Conservation (phyloP, 2,888 invertebrate genomes). For the Neria commutata region DNA sequence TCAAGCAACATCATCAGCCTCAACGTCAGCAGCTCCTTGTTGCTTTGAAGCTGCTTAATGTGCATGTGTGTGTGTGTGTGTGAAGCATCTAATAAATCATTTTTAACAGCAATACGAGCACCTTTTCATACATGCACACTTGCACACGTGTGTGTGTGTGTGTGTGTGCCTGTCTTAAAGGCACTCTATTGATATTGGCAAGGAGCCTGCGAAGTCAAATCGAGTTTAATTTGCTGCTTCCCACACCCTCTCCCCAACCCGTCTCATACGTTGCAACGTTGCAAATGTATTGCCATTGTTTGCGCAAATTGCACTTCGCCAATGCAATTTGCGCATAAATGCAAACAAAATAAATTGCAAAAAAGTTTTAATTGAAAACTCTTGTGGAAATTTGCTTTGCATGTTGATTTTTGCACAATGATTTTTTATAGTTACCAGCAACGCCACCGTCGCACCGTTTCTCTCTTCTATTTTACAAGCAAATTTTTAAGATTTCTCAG, state of each 20-base stretch:
- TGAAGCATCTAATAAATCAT: constrained; percentile 49
- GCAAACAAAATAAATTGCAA: too few relatives aligned
- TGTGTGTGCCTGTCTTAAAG: background rate
- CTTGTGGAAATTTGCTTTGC: too few relatives aligned
- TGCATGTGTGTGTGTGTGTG: constrained; percentile 23
- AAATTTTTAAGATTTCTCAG: too few relatives aligned
- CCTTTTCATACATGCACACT: constrained; percentile 37
- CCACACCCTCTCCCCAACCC: too few relatives aligned
- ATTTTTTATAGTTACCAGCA: too few relatives aligned
- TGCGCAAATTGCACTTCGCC: background rate
- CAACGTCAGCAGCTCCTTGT: background rate
- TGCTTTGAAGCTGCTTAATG: background rate
- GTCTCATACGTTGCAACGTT: too few relatives aligned
- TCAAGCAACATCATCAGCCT: background rate
- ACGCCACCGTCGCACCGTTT: too few relatives aligned
- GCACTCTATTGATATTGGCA: too few relatives aligned
- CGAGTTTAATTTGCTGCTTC: background rate
- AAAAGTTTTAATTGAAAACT: too few relatives aligned
- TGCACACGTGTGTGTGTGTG: background rate
- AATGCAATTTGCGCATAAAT: background rate
- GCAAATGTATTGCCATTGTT: background rate
- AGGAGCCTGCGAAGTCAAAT: background rate
- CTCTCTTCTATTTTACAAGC: too few relatives aligned
- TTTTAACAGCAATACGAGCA: constrained; percentile 42
- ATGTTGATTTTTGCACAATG: too few relatives aligned